Conservation (phyloP, 2,888 invertebrate genomes). For the Drosophila melanocephala region DNA sequence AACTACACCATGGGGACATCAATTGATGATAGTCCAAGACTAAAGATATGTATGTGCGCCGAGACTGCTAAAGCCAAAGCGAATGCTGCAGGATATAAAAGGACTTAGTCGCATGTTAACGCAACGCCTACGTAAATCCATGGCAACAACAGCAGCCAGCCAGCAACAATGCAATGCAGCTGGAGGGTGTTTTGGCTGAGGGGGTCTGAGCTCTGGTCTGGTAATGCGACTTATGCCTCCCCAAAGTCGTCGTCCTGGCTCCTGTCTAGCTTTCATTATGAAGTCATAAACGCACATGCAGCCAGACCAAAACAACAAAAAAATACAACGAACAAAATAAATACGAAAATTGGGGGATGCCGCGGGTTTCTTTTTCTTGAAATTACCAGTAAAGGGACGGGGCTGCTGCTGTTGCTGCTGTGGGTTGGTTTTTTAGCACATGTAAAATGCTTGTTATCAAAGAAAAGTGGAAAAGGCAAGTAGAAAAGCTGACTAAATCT, state of each 20-base stretch:
- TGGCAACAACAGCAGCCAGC: constrained; percentile 49
- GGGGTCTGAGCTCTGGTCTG: constrained; percentile 31
- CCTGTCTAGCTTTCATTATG: constrained; percentile 72
- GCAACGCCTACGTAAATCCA: constrained; percentile 82
- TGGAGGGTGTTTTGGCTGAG: constrained; percentile 27
- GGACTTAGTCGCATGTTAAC: constrained; percentile 82
- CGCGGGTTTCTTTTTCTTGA: constrained; percentile 27
- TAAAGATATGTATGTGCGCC: constrained; percentile 65
- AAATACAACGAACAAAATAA: not conserved
- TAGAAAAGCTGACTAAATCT: not conserved
- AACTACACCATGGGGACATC: constrained; percentile 82
- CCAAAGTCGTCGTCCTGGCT: constrained; percentile 63
- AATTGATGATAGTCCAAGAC: constrained; percentile 80
- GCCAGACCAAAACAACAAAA: constrained; percentile 41
- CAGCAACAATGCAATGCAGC: constrained; percentile 64
- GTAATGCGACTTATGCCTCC: constrained; percentile 71
- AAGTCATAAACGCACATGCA: constrained; percentile 82
- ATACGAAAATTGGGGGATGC: constrained; percentile 33
- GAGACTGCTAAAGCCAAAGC: constrained; percentile 54
- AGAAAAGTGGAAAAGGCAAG: constrained; percentile 7
- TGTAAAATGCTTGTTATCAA: constrained; percentile 78
- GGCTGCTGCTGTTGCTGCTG: constrained; percentile 2
- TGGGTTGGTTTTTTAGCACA: constrained; percentile 72
- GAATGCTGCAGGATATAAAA: constrained; percentile 79
- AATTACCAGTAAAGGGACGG: constrained; percentile 10